Conservation (phyloP, 2,113 vertebrate genomes). For the Acrocephalus kingi region DNA sequence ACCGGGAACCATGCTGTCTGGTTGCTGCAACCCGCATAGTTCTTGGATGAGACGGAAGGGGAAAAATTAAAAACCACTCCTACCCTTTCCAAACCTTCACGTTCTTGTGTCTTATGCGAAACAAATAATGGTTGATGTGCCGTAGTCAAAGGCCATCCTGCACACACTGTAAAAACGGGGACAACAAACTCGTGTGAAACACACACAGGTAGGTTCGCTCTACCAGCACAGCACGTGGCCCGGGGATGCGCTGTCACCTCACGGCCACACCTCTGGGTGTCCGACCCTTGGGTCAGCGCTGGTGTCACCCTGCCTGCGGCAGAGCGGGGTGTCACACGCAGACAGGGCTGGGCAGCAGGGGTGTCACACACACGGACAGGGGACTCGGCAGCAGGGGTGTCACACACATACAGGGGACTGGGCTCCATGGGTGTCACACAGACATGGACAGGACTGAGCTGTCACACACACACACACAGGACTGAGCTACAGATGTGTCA, state of each 20-base stretch:
- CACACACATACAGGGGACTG: not conserved
- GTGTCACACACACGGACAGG: not conserved
- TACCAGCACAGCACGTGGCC: fast-evolving
- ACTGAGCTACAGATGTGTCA: fast-evolving
- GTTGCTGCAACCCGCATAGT: not conserved
- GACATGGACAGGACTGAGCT: too few relatives aligned
- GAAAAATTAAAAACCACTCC: not conserved
- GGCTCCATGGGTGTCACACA: not conserved
- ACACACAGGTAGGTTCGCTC: not conserved
- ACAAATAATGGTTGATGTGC: not conserved
- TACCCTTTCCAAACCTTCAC: not conserved
- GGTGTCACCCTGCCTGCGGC: not conserved
- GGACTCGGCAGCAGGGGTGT: not conserved
- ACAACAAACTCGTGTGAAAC: not conserved
- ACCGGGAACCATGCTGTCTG: not conserved
- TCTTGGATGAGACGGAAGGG: constrained; percentile 7
- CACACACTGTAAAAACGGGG: not conserved
- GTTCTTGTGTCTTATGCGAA: not conserved
- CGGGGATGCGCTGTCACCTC: not conserved
- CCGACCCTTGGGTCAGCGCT: fast-evolving
- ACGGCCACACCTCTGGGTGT: not conserved
- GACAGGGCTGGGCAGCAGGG: not conserved
- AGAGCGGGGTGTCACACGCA: too few relatives aligned
- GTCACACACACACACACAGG: too few relatives aligned
- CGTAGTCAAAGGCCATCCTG: not conserved